Conservation (phyloP, 2,888 invertebrate genomes). For the Apotomis betuletana region DNA sequence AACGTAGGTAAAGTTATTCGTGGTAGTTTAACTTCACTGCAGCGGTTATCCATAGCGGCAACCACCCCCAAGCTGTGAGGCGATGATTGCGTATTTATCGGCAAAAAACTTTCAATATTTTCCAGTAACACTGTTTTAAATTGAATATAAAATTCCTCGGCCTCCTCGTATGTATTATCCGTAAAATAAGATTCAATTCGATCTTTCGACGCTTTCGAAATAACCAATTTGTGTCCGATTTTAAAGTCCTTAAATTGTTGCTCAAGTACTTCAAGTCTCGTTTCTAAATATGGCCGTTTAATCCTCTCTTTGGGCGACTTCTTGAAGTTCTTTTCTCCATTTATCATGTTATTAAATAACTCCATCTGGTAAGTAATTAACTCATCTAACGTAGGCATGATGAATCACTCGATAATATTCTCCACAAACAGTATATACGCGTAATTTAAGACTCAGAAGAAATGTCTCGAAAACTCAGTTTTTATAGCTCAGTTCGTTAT, state of each 20-base stretch:
- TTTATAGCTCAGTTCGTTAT: too few relatives aligned
- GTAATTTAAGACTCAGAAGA: too few relatives aligned
- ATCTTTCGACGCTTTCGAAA: neutral
- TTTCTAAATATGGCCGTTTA: neutral
- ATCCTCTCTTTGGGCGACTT: conserved; percentile 8
- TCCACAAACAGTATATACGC: too few relatives aligned
- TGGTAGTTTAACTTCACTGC: conserved; percentile 41
- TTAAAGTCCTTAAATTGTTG: neutral
- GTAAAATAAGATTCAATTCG: neutral
- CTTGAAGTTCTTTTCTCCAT: neutral
- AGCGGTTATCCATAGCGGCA: neutral
- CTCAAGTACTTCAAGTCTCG: neutral
- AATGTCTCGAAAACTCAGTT: too few relatives aligned
- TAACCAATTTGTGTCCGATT: neutral
- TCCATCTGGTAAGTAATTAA: neutral
- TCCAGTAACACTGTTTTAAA: conserved; percentile 7
- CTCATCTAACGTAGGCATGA: too few relatives aligned
- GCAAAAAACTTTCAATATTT: neutral
- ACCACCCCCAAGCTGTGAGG: neutral
- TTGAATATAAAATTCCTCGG: conserved; percentile 5
- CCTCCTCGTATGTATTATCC: neutral
- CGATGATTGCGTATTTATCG: neutral
- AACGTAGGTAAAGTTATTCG: conserved; percentile 44
- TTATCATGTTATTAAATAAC: neutral
- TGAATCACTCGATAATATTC: too few relatives aligned